Percentiles rank a stretch among this genome's conserved stretches.
Conservation (phyloP, 2,888 invertebrate species). For the Odontocolon sp. region DNA sequence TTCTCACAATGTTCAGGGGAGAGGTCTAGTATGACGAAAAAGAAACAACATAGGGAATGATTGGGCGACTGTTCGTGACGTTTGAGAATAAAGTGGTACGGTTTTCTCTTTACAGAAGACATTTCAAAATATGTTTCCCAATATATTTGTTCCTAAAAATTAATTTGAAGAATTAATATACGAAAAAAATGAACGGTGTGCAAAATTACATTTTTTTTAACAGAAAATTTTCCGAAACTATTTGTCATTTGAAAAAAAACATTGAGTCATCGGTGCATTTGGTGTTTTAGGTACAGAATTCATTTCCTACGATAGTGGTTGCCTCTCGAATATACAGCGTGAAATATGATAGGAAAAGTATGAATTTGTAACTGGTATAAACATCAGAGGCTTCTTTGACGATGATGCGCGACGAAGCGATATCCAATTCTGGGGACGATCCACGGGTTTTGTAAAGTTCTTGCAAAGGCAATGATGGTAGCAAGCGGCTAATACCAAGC, state of each 20-base stretch:
- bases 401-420: constrained; percentile 22
- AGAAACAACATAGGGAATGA: background rate
- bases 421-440: constrained; percentile 35
- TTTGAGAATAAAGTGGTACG: background rate
- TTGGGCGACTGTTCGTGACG: constrained; percentile 19
- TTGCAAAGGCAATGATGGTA: constrained; percentile 11
- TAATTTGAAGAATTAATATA: too few species aligned
- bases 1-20: background rate
- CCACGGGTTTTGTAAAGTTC: constrained; percentile 18
- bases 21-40: background rate
- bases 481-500: constrained; percentile 21
- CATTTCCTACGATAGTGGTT: too few species aligned
- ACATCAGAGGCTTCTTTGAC: constrained; percentile 35
- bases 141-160: background rate
- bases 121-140: background rate
- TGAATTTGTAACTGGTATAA: constrained; percentile 5
- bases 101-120: background rate
- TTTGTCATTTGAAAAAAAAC: too few species aligned
- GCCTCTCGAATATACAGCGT: background rate
- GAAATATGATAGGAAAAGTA: background rate
- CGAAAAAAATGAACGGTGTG: too few species aligned
- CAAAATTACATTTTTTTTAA: too few species aligned
- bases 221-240: too few species aligned
- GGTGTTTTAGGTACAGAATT: too few species aligned
- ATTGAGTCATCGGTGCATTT: too few species aligned